Evolutionary conservation across 2,113 vertebrate species (phyloP).

Genomic region (Mastomys coucha): DNA sequence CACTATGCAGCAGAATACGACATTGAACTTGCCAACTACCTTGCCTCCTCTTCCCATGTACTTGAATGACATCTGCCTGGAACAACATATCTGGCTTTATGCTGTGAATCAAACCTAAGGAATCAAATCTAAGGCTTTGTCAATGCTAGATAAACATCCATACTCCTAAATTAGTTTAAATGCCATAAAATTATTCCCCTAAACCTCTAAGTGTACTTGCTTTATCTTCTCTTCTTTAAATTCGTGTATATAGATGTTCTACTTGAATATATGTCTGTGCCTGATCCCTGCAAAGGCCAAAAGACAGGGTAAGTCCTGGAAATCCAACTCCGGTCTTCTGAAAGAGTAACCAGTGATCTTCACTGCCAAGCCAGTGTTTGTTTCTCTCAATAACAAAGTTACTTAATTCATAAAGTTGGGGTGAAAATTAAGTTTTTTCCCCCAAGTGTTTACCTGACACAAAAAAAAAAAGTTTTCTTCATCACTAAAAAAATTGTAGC

Average conservation of each 20-base stretch:
- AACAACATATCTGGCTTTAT: neutral
- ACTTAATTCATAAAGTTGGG: neutral
- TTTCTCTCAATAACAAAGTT: neutral
- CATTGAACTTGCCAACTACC: neutral
- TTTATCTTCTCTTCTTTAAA: neutral
- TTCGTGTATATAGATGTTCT: neutral
- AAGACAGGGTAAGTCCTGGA: neutral
- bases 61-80: neutral
- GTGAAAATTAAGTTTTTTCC: neutral
- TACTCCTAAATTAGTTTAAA: neutral
- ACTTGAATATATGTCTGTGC: neutral
- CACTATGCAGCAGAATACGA: neutral
- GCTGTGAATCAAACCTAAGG: too few species aligned
- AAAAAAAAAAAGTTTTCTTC: neutral
- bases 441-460: neutral
- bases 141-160: neutral
- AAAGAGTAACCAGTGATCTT: neutral
- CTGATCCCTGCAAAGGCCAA: neutral
- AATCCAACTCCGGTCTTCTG: neutral
- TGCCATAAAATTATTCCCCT: conserved; percentile 10
- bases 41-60: neutral
- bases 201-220: neutral
- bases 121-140: neutral
- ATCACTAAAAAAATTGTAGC: conserved; percentile 28
- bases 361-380: neutral